Base-by-base conservation (phyloP, 1,140 invertebrate species). In the Cydia pomonella region DNA sequence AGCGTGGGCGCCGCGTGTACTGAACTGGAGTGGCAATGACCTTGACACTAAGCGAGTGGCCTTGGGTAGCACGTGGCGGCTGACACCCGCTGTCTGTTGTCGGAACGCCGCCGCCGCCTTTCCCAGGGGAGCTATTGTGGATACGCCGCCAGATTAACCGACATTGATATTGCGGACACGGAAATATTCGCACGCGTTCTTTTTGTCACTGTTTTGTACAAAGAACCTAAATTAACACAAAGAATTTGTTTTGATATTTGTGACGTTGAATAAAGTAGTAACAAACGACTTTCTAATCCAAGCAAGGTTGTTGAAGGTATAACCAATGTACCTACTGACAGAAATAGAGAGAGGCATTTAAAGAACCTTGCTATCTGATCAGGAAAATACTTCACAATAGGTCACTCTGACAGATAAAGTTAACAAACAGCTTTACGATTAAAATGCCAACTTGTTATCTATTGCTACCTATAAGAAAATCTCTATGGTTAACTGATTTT, bases 41-140 rank as follows among this genome's bases (percentile, higher is more conserved):
- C 91, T 93, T 93, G 91, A 92, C 91, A 93, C 90, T 93, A 91
- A 92, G 89, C 91, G 91, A 93, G 87, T 92, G 91, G 90, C 91
- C 91, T 92, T 92, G 91, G 91, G 89, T 92, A 92, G 91, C 91
- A 92, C 91, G 91, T 93, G 91, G 90, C 90, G 89, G 91, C 91
- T 92, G 91, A 93, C 91, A 92, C 90, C 90, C 91, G 91, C 90
- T 92, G 91, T 92, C 91, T 93, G 91, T 91, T 92, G 90, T 91
- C 90, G 90, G 91, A 92, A 89, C 90, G 90, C 90, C 88, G 90
- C 89, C 90, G 90, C 90, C 90, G 87, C 90, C 90, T 92, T 92
- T 90, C 91, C 91, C 87, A 79, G 89, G 91, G 91, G 92, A 88
- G 83, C 84, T 87, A 86, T 85, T 87, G 82, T 92, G 89, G 91